Base-by-base conservation (phyloP, 1,140 invertebrate genomes). In the Drosophila trapezifrons region DNA sequence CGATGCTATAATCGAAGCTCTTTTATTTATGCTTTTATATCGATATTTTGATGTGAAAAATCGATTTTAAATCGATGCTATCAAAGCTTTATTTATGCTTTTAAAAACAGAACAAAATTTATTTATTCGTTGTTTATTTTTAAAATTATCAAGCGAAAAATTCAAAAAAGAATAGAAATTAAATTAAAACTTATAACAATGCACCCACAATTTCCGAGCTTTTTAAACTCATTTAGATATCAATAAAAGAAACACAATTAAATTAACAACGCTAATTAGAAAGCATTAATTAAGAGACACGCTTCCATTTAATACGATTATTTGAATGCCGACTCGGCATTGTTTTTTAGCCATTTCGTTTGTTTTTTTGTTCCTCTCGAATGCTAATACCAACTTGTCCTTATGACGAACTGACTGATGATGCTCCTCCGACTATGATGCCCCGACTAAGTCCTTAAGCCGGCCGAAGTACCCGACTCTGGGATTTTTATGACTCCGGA, bases 401-500 rank as follows among this genome's bases (percentile, higher is more conserved):
- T 27, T 18, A 27, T 58, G 59, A 40, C 59, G 13, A 59, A 58
- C 54, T 58, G 59, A 27, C 59, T 32, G 52, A 40, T 18, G 25
- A 27, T n/a, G 22, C 22, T 8, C 15, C 7, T 9, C 25, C 22
- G 0, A 20, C 56, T 45, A 22, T 29, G 56, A 29, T 7, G 13
- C 2, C 5, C 25, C 25, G 12, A 6, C 37, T 0, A n/a, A 45
- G 45, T 15, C 42, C 42, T 22, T 20, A 29, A 27, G 40, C 7
- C 22, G 13, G 22, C 29, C 15, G 27, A 54, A 37, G 13, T 9
- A 54, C 8, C 51, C 32, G 8, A 3, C 32, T 63, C 32, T 18
- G 4, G 17, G 40, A 40, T 45, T 72, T 72, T 72, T 71, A 42
- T 40, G 69, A 35, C 42, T 37, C 66, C 32, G 18, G 9, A 40